These are phyloP conservation scores for Pheucticus melanocephalus DNA, from an alignment of 2,113 vertebrate species.

Conservation along the genomic window DNA sequence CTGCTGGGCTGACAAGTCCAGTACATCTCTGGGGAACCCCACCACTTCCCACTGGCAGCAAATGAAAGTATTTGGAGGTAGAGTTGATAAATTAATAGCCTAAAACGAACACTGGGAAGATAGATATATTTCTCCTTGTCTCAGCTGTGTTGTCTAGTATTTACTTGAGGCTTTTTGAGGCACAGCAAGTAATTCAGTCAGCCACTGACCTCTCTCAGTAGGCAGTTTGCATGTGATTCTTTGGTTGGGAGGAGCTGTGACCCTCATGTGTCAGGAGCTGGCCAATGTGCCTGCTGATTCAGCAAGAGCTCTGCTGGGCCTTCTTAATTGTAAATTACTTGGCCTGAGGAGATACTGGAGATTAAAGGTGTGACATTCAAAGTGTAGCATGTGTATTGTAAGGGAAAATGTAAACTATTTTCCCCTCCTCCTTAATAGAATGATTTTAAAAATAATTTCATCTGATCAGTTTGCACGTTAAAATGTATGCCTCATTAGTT, in stretches of 20 bases:
- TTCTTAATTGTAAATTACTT: neutral
- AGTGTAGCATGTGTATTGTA: neutral
- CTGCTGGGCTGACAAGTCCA: neutral
- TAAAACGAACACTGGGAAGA: neutral
- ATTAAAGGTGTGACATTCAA: neutral
- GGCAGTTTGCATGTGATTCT: neutral
- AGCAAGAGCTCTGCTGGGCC: neutral
- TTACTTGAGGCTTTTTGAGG: neutral
- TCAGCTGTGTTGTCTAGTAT: neutral
- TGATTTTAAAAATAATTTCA: neutral
- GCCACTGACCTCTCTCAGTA: neutral
- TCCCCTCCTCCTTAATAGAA: neutral
- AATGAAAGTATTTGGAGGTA: neutral
- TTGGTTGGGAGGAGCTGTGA: neutral
- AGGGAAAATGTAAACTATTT: neutral
- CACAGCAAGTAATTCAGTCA: neutral
- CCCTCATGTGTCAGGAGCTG: neutral
- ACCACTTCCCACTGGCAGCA: neutral
- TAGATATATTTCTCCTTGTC: neutral
- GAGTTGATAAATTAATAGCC: neutral
- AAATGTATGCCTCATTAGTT: neutral
- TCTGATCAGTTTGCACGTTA: neutral
- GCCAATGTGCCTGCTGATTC: neutral
- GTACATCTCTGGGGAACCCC: neutral
- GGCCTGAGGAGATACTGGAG: neutral